phyloP scores from a whole-genome alignment of 2,113 vertebrate genomes.

The Buteo buteo region DNA sequence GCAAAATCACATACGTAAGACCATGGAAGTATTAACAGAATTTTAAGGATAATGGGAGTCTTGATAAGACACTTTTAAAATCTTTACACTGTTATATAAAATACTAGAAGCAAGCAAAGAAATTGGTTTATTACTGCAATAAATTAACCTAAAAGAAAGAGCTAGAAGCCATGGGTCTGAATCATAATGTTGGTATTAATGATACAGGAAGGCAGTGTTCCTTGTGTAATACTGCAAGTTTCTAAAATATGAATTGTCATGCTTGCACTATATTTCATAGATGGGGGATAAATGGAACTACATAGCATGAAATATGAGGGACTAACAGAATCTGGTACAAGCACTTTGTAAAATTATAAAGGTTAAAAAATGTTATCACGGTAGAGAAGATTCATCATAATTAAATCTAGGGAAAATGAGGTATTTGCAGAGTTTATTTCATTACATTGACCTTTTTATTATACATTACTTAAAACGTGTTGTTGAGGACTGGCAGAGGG shows the following conservation, averaged over 20 bases:
- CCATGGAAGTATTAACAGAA: background rate
- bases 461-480: background rate
- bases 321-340: background rate
- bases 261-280: background rate
- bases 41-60: background rate
- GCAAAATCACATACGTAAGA: background rate
- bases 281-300: conserved; percentile 13
- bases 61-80: background rate
- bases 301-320: conserved; percentile 4
- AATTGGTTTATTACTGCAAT: conserved; percentile 23
- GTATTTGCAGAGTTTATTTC: conserved; percentile 20
- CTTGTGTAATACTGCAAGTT: background rate
- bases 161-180: background rate
- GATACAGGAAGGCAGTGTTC: background rate
- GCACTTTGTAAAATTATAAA: conserved; percentile 28
- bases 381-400: conserved; percentile 8
- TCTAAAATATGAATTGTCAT: conserved; percentile 46
- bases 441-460: background rate
- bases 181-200: conserved; percentile 43
- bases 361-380: conserved; percentile 25
- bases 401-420: conserved; percentile 16
- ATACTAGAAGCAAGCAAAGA: background rate
- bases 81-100: background rate
- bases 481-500: background rate
- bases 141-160: conserved; percentile 24